Base-by-base conservation (phyloP, 2,888 invertebrate species). In the Dione vanillae region DNA sequence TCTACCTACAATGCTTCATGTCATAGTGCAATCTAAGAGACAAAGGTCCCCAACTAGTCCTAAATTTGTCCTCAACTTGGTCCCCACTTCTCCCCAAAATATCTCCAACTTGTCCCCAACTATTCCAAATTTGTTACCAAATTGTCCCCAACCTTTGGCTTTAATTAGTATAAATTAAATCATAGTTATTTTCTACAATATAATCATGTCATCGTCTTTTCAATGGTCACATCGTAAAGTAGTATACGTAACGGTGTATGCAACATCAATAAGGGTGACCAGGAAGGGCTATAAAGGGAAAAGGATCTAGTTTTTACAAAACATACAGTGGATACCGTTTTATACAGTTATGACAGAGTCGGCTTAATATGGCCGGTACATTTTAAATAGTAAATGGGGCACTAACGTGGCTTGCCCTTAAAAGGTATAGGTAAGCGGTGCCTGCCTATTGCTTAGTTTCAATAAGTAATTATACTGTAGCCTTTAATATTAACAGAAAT, bases 201-300 rank as follows among this genome's bases (percentile, higher is more conserved):
- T n/a, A n/a, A 47, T 47, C 16, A 47, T 16, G 45, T 1, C 12
- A 20, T 58, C 1, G 2, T 40, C 41, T 45, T 59, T 59, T 67
- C 43, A 49, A 47, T 20, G 6, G 8, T 9, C 59, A 43, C 27
- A 14, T 43, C 43, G 14, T 16, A 5, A 45, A 45, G n/a, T 59
- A n/a, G 27, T 16, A 11, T 27, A 61, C n/a, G 9, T 61, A 45
- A 45, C 61, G 43, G 61, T 43, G 11, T 5, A 20, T 7, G 10
- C 10, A 11, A 11, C 83, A 83, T 85, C 85, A 84, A 84, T 80
- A 82, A 78, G 80, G 78, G 76, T 75, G 80, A 82, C 82, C 76
- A 76, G 77, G 84, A 83, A 85, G 65, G 49, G 75, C 84, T 83
- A 70, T 82, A 84, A 76, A 85, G 85, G 37, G 78, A 76, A 20